Evolutionary conservation across 2,797 vertebrate species (phyloP).

Genomic region (Thunnus albacares): DNA sequence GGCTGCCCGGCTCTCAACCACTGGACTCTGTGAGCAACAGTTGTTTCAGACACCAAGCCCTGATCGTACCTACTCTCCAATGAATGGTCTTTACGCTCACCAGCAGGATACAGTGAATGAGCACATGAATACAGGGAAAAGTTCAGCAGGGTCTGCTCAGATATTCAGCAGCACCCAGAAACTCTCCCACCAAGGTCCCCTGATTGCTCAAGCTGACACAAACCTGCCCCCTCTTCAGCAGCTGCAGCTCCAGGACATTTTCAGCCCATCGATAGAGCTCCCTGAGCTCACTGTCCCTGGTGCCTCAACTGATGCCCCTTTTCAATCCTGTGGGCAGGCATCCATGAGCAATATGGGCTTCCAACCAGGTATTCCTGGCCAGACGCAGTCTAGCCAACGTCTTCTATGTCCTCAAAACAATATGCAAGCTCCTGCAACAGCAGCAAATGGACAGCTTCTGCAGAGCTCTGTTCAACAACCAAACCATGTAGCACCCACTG

Average conservation of each 20-base stretch:
- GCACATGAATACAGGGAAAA: background rate
- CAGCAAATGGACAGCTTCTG: conserved; percentile 38
- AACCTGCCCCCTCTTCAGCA: conserved; percentile 55
- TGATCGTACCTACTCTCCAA: background rate
- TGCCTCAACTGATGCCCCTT: conserved; percentile 12
- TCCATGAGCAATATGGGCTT: conserved; percentile 17
- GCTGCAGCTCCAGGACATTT: conserved; percentile 77
- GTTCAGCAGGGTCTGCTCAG: conserved; percentile 16
- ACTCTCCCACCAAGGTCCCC: conserved; percentile 61
- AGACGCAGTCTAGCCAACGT: conserved; percentile 23
- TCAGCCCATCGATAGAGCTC: conserved; percentile 68
- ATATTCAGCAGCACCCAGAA: conserved; percentile 53
- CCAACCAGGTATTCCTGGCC: conserved; percentile 20
- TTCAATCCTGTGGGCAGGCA: conserved; percentile 55
- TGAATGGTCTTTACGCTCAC: conserved; percentile 40
- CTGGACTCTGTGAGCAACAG: conserved; percentile 31
- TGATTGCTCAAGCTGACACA: background rate
- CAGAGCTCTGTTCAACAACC: conserved; percentile 40
- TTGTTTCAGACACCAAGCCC: conserved; percentile 33
- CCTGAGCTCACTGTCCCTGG: conserved; percentile 55
- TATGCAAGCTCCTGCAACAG: conserved; percentile 31
- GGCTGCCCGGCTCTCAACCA: background rate
- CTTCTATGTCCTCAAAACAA: conserved; percentile 42
- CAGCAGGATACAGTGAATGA: conserved; percentile 21
- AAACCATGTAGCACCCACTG: conserved; percentile 4